Base-by-base conservation (phyloP, 2,797 vertebrate species). In the Valencia hispanica region DNA sequence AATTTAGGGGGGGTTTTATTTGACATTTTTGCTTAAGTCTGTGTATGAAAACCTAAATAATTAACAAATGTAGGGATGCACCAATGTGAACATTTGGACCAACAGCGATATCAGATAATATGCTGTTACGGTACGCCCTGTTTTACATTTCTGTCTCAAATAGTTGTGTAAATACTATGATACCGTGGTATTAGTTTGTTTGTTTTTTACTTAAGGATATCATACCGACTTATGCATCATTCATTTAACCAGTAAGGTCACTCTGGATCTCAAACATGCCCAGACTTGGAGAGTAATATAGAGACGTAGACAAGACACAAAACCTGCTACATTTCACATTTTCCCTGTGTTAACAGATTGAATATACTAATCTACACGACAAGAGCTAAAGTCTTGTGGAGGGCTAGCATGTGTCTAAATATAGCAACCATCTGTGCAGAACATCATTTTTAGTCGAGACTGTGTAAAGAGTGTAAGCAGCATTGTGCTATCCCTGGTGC, bases 181-280 rank as follows among this genome's bases (percentile, higher is more conserved):
- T 4, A 63, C 8, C 32, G 15, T 34, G 17, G 18, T 20, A 18
- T 15, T 61, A n/a, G n/a, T n/a, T n/a, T n/a, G n/a, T n/a, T n/a
- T n/a, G n/a, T 61, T 34, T 20, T 34, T 12, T 20, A 36, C 32
- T 36, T 25, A 9, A 63, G 18, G 14, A 34, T 11, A 20, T 63
- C 7, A 1, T 3, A 22, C 59, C 9, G 32, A 63, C 59, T 34
- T 39, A 10, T 41, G 36, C 36, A 66, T n/a, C 7, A 18, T 73
- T 59, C 41, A 78, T 30, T 50, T 45, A 47, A 45, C 43, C 14
- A 73, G 32, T 32, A 10, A 55, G 75, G 68, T 70, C 27, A 10
- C 20, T 2, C 9, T 74, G 53, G 12, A 11, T 72, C 43, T 57
- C 1, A 47, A 59, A 87, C 91, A 87, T 87, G 92, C 72, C 68